Conservation (phyloP, 2,888 invertebrate species). For the Caenorhabditis japonica region DNA sequence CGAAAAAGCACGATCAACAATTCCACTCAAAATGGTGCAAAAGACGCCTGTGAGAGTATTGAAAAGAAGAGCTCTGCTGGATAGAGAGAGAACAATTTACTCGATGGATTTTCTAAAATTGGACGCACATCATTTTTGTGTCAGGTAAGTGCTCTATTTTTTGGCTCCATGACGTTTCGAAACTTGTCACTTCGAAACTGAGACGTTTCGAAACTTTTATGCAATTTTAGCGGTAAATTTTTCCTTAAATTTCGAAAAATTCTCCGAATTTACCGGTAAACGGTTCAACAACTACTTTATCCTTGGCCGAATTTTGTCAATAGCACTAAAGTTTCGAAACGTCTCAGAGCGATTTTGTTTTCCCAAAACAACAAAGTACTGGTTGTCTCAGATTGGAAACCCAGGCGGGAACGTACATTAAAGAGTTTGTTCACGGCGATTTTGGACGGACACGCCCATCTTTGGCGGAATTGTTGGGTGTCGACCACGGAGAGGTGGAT, state of each 20-base stretch:
- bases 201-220: too few relatives aligned
- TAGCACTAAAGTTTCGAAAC: too few relatives aligned
- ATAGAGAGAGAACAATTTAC: conserved; percentile 69
- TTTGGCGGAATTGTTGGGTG: conserved; percentile 82
- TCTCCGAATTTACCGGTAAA: too few relatives aligned
- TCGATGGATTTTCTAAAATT: conserved; percentile 62
- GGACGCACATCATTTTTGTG: conserved; percentile 66
- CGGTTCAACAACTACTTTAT: too few relatives aligned
- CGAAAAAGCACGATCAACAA: conserved; percentile 15
- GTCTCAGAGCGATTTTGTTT: too few relatives aligned
- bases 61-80: conserved; percentile 72
- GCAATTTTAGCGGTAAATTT: too few relatives aligned
- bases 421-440: conserved; percentile 97
- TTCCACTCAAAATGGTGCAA: conserved; percentile 55
- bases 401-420: conserved; percentile 84
- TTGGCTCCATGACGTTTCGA: too few relatives aligned
- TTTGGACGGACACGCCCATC: conserved; percentile 88
- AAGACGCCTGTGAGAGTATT: conserved; percentile 70
- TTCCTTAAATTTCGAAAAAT: too few relatives aligned
- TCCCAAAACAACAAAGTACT: too few relatives aligned
- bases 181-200: too few relatives aligned
- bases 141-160: conserved; percentile 53
- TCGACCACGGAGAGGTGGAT: conserved; percentile 82
- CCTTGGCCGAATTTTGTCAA: too few relatives aligned
- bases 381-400: conserved; percentile 70